Conservation (phyloP, 53 echinoderm and acorn worm species). For the Echinarachnius parma region DNA sequence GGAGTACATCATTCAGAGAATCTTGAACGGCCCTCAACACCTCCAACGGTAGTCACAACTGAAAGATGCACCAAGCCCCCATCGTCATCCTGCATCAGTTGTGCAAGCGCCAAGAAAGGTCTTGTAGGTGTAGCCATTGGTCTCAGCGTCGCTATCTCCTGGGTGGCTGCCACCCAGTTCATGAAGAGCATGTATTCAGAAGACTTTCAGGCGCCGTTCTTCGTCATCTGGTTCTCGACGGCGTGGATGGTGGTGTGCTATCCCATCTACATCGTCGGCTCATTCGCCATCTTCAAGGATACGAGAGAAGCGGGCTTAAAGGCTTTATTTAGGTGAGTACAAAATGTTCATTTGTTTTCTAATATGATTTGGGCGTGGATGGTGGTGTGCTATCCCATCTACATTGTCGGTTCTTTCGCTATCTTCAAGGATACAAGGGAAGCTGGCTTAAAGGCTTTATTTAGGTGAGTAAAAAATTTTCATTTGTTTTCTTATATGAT, state of each 20-base stretch:
- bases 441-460: no score
- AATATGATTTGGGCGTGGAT: no score
- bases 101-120: constrained; percentile 42
- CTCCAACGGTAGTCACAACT: not conserved
- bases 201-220: constrained; percentile 77
- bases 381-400: constrained; percentile 75
- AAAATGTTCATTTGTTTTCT: no score
- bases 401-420: constrained; percentile 56
- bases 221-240: constrained; percentile 85
- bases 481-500: no score
- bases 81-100: not conserved
- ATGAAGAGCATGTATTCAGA: constrained; percentile 72
- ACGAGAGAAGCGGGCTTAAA: constrained; percentile 59
- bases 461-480: no score
- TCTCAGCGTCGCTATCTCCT: constrained; percentile 68
- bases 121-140: constrained; percentile 71
- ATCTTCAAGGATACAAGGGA: constrained; percentile 58
- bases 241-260: constrained; percentile 81
- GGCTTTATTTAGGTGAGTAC: no score
- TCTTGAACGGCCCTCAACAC: no score
- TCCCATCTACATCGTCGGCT: constrained; percentile 66
- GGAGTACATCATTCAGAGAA: no score
- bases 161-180: constrained; percentile 81
- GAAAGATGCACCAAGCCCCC: constrained; percentile 17
- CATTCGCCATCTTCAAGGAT: constrained; percentile 51